Evolutionary conservation across 1,140 invertebrate species (phyloP).

Genomic region (Musca vetustissima): DNA sequence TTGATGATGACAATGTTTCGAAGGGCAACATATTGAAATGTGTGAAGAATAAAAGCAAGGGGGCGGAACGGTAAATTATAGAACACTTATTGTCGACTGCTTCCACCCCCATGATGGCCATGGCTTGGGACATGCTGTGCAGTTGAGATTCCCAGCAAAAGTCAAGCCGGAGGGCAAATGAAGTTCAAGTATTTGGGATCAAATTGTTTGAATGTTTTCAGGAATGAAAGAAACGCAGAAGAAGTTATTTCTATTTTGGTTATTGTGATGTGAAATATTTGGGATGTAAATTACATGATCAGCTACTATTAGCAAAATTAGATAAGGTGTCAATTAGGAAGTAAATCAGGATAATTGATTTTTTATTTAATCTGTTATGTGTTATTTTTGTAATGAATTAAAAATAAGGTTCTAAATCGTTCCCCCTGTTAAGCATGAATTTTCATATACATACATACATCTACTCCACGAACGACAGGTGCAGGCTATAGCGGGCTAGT

Average conservation of each 20-base stretch:
- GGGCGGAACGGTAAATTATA: not conserved
- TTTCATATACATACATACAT: too few species aligned
- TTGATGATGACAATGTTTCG: not conserved
- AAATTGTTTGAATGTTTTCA: not conserved
- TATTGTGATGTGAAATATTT: not conserved
- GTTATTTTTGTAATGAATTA: too few species aligned
- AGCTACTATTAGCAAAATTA: too few species aligned
- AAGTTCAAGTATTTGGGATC: not conserved
- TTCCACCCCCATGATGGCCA: not conserved
- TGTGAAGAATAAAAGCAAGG: not conserved
- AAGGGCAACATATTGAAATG: slow-evolving; percentile 6
- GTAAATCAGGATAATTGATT: too few species aligned
- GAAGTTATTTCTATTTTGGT: not conserved
- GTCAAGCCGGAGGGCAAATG: not conserved
- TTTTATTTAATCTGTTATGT: too few species aligned
- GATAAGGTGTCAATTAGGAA: too few species aligned
- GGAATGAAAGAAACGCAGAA: not conserved
- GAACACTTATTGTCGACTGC: not conserved
- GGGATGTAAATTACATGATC: too few species aligned
- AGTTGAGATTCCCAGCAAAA: not conserved
- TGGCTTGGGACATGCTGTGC: not conserved
- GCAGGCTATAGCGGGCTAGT: too few species aligned
- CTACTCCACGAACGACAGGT: too few species aligned
- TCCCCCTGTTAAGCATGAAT: too few species aligned
- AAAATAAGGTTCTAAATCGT: too few species aligned